Percentiles rank a stretch among this genome's conserved stretches.
These are phyloP conservation scores for Leucozona laternaria DNA, from an alignment of 2,888 invertebrate genomes.

Conservation along the genomic window DNA sequence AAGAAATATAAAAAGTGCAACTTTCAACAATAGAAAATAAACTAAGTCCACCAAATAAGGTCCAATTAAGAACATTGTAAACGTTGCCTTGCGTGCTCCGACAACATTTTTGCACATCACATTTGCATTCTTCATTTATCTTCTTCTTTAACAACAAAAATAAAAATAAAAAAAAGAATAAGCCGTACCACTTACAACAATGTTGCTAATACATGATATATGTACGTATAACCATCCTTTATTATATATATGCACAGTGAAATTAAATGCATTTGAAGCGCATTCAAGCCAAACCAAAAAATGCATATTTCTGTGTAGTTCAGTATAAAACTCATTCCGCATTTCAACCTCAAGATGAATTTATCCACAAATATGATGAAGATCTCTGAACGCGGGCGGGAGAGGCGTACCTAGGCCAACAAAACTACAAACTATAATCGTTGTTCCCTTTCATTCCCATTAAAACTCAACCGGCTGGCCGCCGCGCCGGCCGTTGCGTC, in stretches of 20 bases:
- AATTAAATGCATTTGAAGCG: slow-evolving; percentile 28
- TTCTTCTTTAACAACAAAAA: background rate
- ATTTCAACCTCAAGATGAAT: slow-evolving; percentile 51
- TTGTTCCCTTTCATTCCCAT: background rate
- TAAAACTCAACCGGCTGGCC: background rate
- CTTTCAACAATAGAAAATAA: slow-evolving; percentile 3
- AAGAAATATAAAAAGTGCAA: background rate
- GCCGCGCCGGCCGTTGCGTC: no score
- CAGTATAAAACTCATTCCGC: slow-evolving; percentile 62
- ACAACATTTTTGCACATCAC: slow-evolving; percentile 34
- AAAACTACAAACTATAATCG: background rate
- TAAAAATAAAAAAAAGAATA: background rate
- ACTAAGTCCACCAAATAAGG: background rate
- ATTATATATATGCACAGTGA: slow-evolving; percentile 8
- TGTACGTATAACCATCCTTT: slow-evolving; percentile 45
- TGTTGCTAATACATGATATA: slow-evolving; percentile 36
- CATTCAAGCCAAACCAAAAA: slow-evolving; percentile 55
- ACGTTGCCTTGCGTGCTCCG: background rate
- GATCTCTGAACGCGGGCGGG: slow-evolving; percentile 17
- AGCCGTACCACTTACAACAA: slow-evolving; percentile 38
- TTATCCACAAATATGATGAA: slow-evolving; percentile 55
- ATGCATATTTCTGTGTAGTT: slow-evolving; percentile 44
- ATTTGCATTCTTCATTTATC: slow-evolving; percentile 43
- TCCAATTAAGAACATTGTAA: background rate
- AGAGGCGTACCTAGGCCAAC: background rate